Evolutionary conservation across 1,140 invertebrate genomes (phyloP).

Genomic region (Mesaphorura yosii): DNA sequence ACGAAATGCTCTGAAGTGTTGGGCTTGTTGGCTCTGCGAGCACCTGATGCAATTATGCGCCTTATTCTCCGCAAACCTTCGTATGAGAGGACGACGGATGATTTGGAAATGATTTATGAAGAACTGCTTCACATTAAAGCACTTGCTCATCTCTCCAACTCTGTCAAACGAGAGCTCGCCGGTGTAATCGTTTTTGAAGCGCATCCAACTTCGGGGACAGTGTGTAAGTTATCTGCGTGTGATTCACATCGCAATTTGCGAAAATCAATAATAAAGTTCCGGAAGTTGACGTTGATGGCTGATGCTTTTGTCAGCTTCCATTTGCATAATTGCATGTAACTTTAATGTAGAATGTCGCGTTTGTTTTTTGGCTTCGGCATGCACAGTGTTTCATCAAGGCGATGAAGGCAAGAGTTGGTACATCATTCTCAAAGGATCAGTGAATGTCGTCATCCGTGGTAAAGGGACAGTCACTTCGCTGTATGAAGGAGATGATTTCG

Average conservation of each 20-base stretch:
- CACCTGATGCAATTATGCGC: conserved; percentile 61
- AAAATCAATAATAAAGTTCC: not conserved
- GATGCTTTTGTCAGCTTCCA: no score
- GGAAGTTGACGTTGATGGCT: no score
- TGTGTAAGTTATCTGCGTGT: conserved; percentile 49
- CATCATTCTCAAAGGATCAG: conserved; percentile 69
- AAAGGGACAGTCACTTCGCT: conserved; percentile 73
- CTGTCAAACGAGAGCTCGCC: conserved; percentile 69
- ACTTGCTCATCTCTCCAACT: conserved; percentile 65
- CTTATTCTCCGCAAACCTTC: conserved; percentile 64
- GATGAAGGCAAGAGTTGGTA: conserved; percentile 83
- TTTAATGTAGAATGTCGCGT: no score
- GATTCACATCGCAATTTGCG: not conserved
- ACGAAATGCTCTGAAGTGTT: conserved; percentile 56
- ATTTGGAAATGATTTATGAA: conserved; percentile 73
- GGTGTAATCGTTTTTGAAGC: conserved; percentile 70
- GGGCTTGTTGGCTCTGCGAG: conserved; percentile 51
- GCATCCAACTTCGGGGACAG: conserved; percentile 61
- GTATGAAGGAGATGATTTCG: conserved; percentile 78
- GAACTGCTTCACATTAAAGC: conserved; percentile 72
- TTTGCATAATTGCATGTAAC: no score
- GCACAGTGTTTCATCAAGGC: conserved; percentile 73
- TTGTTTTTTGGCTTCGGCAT: not conserved
- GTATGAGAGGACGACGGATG: conserved; percentile 60
- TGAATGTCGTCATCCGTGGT: conserved; percentile 74